Evolutionary conservation across 1,140 invertebrate genomes (phyloP), one percentile per base, ranked within the genome.

Genomic region (Argopecten irradians): DNA sequence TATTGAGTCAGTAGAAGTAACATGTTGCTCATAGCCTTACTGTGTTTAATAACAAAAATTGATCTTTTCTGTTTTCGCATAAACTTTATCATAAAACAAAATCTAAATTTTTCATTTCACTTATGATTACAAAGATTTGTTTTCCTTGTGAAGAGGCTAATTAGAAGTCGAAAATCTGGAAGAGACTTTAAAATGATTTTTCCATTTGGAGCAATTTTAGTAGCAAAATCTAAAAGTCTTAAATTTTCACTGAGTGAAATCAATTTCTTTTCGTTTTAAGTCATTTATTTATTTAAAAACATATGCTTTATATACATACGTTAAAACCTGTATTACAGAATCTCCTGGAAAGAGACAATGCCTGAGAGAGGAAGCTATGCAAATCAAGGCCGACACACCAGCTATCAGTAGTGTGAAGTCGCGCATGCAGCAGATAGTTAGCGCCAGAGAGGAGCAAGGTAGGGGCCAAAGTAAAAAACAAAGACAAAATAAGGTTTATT

Each of bases 261-360:
- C 55, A 0, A 13, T 7, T 22, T 9, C 32, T 82, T 13, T 32
- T 82, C 55, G 55, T n/a, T 19, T n/a, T 5, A 82, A 82, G 55
- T 82, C 55, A 11, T 32, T 82, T 82, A n/a, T 82, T 13, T n/a
- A n/a, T n/a, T n/a, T n/a, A n/a, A n/a, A 41, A 7, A 41, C 32
- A 0, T 13, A 34, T 85, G 19, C 8, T 11, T 22, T 7, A n/a
- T 41, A 9, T 34, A 33, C 19, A 46, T 34, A 35, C 19, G 34
- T 85, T 14, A 41, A 0, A 0, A 16, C 22, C 16, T 36, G 1
- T 8, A 71, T 87, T 71, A 2, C 86, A 94, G 94, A 93, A 55
- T 94, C 94, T 33, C 93, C 93, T 36, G 89, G 89, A 35, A 95
- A 95, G 86, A 91, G 94, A 85, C 94, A 94, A 82, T 93, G 94